Evolutionary conservation across 2,888 invertebrate genomes (phyloP).

Genomic region (Amiota mariae): DNA sequence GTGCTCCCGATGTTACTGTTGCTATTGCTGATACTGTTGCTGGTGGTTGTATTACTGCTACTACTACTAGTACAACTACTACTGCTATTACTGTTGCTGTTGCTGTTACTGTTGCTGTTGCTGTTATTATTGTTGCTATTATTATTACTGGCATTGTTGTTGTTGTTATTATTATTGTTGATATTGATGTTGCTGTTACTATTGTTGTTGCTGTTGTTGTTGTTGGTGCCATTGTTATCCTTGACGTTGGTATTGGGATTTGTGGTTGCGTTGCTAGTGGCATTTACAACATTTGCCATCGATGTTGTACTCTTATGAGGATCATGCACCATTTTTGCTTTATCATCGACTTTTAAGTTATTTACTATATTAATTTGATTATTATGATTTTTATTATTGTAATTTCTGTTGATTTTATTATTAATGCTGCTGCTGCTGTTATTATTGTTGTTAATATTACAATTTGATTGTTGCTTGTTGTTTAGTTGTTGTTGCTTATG

Average conservation of each 20-base stretch:
- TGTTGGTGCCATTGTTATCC: conserved; percentile 36
- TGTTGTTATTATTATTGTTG: conserved; percentile 48
- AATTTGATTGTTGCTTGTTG: conserved; percentile 33
- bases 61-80: conserved; percentile 45
- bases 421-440: conserved; percentile 21
- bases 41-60: conserved; percentile 47
- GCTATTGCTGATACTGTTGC: conserved; percentile 38
- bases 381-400: conserved; percentile 41
- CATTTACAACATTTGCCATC: not conserved
- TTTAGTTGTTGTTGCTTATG: conserved; percentile 44
- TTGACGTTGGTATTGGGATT: conserved; percentile 27
- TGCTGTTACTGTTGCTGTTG: conserved; percentile 30
- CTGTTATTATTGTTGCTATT: conserved; percentile 43
- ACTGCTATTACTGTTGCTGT: conserved; percentile 37
- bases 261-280: conserved; percentile 16
- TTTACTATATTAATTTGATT: conserved; percentile 35
- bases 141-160: conserved; percentile 40
- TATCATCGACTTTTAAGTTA: conserved; percentile 27
- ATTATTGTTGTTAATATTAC: conserved; percentile 8
- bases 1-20: conserved; percentile 30
- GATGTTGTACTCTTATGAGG: conserved; percentile 10
- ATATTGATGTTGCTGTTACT: conserved; percentile 48
- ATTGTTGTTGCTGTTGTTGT: conserved; percentile 43
- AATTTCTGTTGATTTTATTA: no score
- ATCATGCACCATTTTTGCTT: conserved; percentile 24